These are phyloP conservation scores for Synodontis membranacea DNA, from an alignment of 2,113 vertebrate genomes.

Conservation along the genomic window DNA sequence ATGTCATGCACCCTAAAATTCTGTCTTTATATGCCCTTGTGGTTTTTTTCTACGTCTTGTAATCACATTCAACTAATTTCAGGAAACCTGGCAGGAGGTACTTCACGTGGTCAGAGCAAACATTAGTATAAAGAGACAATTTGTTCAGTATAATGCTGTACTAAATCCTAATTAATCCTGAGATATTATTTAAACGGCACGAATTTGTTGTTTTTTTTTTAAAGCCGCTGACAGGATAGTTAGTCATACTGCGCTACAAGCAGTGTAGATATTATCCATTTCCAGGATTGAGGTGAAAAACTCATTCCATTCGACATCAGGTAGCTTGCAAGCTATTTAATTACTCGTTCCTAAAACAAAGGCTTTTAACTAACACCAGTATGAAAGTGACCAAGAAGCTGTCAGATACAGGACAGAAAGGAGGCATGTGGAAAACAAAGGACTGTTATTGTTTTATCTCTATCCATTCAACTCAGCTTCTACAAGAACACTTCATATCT, in stretches of 20 bases:
- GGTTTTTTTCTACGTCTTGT: background rate
- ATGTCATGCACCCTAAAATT: background rate
- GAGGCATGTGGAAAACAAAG: slow-evolving; percentile 61
- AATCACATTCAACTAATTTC: background rate
- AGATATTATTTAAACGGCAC: background rate
- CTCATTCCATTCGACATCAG: background rate
- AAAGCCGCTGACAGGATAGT: background rate
- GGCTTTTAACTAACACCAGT: background rate
- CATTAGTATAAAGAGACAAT: background rate
- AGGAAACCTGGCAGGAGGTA: background rate
- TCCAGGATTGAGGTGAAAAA: background rate
- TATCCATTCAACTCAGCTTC: background rate
- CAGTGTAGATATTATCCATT: background rate
- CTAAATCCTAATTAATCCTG: background rate
- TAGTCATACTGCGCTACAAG: background rate
- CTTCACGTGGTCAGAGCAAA: background rate
- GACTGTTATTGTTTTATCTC: background rate
- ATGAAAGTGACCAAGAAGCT: background rate
- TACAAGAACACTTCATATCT: background rate
- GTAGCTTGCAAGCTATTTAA: background rate
- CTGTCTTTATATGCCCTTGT: background rate
- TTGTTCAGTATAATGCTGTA: background rate
- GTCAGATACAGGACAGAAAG: background rate
- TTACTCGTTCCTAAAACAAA: background rate
- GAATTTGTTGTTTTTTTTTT: background rate